Percentiles rank a stretch among this genome's conserved stretches.
phyloP scores from a whole-genome alignment of 2,888 invertebrate genomes.

The Heteropelma amictum region DNA sequence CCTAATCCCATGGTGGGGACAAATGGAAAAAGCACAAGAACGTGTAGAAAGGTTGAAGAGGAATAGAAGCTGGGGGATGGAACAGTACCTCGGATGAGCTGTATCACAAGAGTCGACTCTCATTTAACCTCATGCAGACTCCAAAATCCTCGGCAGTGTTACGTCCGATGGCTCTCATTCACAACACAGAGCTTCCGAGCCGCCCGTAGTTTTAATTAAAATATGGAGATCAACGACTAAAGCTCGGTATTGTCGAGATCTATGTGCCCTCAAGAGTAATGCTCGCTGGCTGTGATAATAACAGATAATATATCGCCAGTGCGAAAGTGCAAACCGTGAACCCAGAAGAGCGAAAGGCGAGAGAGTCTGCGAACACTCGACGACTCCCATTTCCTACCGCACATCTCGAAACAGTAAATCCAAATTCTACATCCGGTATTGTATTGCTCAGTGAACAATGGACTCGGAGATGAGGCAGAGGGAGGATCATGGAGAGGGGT shows the following conservation, averaged over 20 bases:
- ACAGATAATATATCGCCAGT: conserved; percentile 74
- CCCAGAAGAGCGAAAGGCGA: conserved; percentile 4
- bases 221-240: conserved; percentile 74
- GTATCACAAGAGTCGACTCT: conserved; percentile 1
- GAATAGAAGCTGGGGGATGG: no score
- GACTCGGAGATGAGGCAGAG: conserved; percentile 48
- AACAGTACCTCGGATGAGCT: no score
- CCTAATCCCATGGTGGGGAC: no score
- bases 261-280: conserved; percentile 56
- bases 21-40: no score
- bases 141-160: conserved; percentile 11
- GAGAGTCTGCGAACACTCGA: conserved; percentile 3
- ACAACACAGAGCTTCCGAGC: conserved; percentile 6
- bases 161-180: conserved; percentile 33
- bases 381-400: neutral
- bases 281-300: conserved; percentile 72
- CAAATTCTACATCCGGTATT: conserved; percentile 70
- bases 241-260: conserved; percentile 69
- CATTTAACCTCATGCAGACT: conserved; percentile 13
- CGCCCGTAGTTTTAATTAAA: conserved; percentile 74
- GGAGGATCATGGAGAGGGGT: neutral
- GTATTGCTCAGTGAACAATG: conserved; percentile 65
- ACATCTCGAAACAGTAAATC: conserved; percentile 69
- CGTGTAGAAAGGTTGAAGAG: no score
- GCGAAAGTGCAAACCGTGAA: conserved; percentile 61